Conservation (phyloP, 2,797 vertebrate genomes). For the Pipistrellus kuhlii region DNA sequence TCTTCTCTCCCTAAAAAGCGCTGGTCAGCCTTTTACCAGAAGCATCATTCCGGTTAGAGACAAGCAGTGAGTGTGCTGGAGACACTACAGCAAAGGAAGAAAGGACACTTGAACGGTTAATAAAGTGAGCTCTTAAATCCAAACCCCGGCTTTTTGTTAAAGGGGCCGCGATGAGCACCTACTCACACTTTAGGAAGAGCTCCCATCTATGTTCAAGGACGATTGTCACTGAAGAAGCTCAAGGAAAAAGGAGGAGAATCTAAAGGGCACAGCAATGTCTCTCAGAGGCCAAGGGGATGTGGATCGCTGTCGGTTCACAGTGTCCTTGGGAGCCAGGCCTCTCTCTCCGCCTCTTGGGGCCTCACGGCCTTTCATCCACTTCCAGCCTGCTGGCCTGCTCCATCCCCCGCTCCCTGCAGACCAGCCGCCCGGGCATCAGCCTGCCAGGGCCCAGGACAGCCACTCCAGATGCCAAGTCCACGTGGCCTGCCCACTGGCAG, state of each 20-base stretch:
- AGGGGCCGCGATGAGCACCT: neutral
- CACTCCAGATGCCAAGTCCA: neutral
- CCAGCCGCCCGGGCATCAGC: neutral
- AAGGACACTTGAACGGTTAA: neutral
- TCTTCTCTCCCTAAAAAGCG: neutral
- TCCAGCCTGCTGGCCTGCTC: neutral
- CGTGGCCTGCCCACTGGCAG: too few relatives aligned
- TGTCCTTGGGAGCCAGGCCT: neutral
- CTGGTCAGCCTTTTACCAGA: neutral
- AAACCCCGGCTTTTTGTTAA: neutral
- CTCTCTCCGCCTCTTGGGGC: neutral
- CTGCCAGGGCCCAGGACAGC: neutral
- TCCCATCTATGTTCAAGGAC: neutral
- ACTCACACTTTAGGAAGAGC: slow-evolving; percentile 25
- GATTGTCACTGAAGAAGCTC: neutral
- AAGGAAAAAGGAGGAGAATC: neutral
- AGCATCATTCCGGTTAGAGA: neutral
- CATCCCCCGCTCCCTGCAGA: neutral
- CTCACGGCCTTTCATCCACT: rapidly evolving
- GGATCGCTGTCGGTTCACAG: rapidly evolving
- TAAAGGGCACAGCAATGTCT: neutral
- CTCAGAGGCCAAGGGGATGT: neutral
- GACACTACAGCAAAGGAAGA: neutral
- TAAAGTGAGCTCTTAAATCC: neutral
- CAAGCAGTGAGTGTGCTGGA: neutral